These are phyloP conservation scores for Muschampia staudingeri DNA, from an alignment of 2,888 invertebrate species.

Conservation along the genomic window DNA sequence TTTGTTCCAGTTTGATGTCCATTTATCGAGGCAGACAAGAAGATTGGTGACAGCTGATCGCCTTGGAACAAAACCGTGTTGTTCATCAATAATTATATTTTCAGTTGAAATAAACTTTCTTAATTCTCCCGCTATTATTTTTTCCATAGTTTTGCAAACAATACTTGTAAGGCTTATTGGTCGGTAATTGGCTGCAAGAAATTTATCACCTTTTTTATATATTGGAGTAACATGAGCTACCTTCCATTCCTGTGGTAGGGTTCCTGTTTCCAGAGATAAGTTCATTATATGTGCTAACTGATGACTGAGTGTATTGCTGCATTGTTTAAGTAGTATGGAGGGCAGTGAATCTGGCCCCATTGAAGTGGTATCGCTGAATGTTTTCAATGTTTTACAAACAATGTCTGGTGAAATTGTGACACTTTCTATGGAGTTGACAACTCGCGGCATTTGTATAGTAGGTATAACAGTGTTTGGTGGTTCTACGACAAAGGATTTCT, in stretches of 20 bases:
- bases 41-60: neutral
- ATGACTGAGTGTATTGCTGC: too few relatives aligned
- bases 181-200: neutral
- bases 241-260: neutral
- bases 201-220: neutral
- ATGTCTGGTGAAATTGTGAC: too few relatives aligned
- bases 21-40: neutral
- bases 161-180: neutral
- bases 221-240: neutral
- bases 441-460: too few relatives aligned
- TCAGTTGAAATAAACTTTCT: neutral
- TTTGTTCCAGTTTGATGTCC: neutral
- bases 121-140: neutral
- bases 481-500: too few relatives aligned
- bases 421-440: too few relatives aligned
- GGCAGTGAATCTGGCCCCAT: too few relatives aligned
- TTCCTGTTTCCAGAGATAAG: too few relatives aligned
- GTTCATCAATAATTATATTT: neutral
- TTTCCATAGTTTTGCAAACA: conserved; percentile 1
- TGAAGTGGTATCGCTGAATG: too few relatives aligned
- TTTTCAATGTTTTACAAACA: too few relatives aligned
- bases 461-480: too few relatives aligned
- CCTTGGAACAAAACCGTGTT: neutral
- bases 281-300: too few relatives aligned
- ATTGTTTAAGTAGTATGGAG: too few relatives aligned